These are phyloP conservation scores for Gracilinanus agilis DNA, from an alignment of 2,113 vertebrate genomes.

Conservation along the genomic window DNA sequence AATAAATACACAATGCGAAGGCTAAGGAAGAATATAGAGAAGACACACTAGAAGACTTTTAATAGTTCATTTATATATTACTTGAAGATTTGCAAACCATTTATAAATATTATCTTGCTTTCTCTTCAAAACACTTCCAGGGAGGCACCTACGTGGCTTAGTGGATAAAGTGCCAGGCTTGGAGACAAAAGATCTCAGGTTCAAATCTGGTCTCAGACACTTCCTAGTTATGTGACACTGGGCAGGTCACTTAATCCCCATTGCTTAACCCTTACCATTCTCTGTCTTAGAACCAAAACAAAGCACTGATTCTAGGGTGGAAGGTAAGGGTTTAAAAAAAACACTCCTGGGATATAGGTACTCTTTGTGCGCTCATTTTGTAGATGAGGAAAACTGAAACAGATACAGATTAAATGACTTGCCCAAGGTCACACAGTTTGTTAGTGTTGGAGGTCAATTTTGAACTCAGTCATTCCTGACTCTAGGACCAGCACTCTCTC, in stretches of 20 bases:
- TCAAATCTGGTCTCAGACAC: no score
- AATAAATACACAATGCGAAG: background rate
- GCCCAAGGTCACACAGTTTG: background rate
- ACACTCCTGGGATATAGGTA: background rate
- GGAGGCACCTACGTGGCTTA: no score
- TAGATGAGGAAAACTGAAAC: background rate
- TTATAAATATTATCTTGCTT: background rate
- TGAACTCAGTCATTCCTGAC: background rate
- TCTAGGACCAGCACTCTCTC: background rate
- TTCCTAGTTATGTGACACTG: no score
- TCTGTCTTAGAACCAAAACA: no score
- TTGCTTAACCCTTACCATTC: no score
- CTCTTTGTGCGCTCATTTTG: background rate
- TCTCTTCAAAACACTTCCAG: background rate
- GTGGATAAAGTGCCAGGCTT: no score
- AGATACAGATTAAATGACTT: background rate
- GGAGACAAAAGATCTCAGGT: no score
- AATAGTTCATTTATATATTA: background rate
- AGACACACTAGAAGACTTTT: background rate
- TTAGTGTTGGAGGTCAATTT: background rate
- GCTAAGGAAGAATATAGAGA: background rate
- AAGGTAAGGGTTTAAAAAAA: no score
- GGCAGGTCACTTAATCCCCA: no score
- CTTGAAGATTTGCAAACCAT: background rate
- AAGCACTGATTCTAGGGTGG: no score